phyloP scores from a whole-genome alignment of 2,888 invertebrate genomes.

The Andrena haemorrhoa region DNA sequence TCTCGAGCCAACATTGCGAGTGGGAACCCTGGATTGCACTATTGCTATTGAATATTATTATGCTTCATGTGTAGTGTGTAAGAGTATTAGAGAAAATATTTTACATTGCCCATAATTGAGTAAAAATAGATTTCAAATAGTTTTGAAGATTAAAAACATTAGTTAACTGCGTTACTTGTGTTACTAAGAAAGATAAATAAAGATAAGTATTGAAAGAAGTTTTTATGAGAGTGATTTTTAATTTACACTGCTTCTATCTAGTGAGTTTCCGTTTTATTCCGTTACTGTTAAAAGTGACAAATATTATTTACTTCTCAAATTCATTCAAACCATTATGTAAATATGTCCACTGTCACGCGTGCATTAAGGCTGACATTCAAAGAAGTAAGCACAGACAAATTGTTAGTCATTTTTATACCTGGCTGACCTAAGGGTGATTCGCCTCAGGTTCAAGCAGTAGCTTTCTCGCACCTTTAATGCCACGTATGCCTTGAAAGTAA shows the following conservation, averaged over 20 bases:
- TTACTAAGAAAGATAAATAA: background rate
- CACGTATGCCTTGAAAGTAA: slow-evolving; percentile 40
- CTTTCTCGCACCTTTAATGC: slow-evolving; percentile 15
- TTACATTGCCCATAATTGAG: too few species aligned
- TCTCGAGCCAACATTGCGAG: too few species aligned
- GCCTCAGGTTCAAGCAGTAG: slow-evolving; percentile 24
- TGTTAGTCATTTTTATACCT: slow-evolving; percentile 13
- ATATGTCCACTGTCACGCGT: background rate
- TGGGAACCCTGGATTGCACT: too few species aligned
- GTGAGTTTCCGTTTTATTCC: background rate
- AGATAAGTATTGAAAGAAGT: background rate
- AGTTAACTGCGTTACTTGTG: background rate
- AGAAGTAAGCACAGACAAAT: slow-evolving; percentile 6
- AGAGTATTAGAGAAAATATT: too few species aligned
- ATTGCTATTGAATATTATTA: too few species aligned
- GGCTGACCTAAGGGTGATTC: slow-evolving; percentile 22
- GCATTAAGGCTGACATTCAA: slow-evolving; percentile 1
- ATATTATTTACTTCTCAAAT: background rate
- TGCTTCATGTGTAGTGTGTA: too few species aligned
- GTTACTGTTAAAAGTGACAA: background rate
- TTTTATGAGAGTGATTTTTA: background rate
- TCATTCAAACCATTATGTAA: background rate
- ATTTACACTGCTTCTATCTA: background rate
- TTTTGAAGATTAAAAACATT: background rate
- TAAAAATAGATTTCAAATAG: background rate